phyloP scores from a whole-genome alignment of 2,888 invertebrate species.

The Eristalis pertinax region DNA sequence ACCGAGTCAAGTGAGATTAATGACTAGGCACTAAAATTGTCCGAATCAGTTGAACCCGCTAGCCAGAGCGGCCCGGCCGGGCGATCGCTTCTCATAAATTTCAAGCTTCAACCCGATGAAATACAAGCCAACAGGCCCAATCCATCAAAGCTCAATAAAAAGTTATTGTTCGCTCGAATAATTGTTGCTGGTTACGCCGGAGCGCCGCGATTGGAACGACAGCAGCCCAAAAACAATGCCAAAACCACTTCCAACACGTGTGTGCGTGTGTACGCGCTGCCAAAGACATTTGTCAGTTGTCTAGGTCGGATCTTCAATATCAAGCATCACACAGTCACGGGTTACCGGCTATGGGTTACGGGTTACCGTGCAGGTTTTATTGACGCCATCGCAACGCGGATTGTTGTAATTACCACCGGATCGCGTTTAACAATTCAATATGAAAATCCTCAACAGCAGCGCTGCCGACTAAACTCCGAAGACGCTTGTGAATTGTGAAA shows the following conservation, averaged over 20 bases:
- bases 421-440: constrained; percentile 33
- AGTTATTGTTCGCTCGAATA: constrained; percentile 54
- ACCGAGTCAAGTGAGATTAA: constrained; percentile 16
- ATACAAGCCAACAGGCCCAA: constrained; percentile 28
- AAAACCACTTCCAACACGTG: constrained; percentile 22
- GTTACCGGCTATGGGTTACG: constrained; percentile 4
- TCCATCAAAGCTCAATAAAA: constrained; percentile 60
- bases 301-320: constrained; percentile 71
- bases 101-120: not conserved
- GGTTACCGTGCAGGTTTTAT: constrained; percentile 47
- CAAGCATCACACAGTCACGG: constrained; percentile 28
- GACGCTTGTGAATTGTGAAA: constrained; percentile 57
- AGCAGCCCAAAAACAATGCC: constrained; percentile 1
- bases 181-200: not conserved
- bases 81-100: not conserved
- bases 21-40: constrained; percentile 25
- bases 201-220: not conserved
- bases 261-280: constrained; percentile 9
- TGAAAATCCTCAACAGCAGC: constrained; percentile 3
- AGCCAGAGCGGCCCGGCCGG: not conserved
- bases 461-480: constrained; percentile 14
- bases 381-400: constrained; percentile 45
- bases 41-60: constrained; percentile 13
- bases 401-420: constrained; percentile 48
- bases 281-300: constrained; percentile 62